phyloP scores from a whole-genome alignment of 2,797 vertebrate genomes.

The Malurus splendens region DNA sequence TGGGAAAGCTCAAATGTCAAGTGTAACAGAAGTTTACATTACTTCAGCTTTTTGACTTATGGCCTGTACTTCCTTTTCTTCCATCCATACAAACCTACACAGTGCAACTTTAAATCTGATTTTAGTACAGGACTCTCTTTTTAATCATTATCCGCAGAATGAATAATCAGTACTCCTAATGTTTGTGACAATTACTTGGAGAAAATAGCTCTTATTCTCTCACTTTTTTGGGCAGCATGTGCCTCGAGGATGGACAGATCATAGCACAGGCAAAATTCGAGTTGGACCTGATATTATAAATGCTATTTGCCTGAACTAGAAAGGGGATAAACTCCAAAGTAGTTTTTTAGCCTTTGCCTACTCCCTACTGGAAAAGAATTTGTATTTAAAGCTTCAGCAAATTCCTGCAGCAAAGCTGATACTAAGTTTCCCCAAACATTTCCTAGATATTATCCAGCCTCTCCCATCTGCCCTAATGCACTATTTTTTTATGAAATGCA shows the following conservation, averaged over 20 bases:
- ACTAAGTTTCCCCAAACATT: neutral
- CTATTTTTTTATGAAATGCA: neutral
- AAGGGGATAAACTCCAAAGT: neutral
- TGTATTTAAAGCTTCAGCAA: neutral
- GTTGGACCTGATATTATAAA: neutral
- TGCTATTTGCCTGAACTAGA: neutral
- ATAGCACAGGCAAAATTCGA: neutral
- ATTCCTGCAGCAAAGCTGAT: neutral
- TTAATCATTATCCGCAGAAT: neutral
- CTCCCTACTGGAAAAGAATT: neutral
- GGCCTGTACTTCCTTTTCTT: neutral
- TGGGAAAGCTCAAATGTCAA: constrained; percentile 44
- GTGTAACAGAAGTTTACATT: constrained; percentile 24
- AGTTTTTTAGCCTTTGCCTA: neutral
- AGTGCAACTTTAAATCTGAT: neutral
- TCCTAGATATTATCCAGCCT: neutral
- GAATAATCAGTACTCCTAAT: neutral
- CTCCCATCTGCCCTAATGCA: neutral
- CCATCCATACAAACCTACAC: neutral
- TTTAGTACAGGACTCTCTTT: neutral
- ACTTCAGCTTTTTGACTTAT: constrained; percentile 34
- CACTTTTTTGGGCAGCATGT: neutral
- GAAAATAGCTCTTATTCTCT: neutral
- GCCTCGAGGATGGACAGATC: neutral
- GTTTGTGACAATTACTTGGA: neutral